A percentile compares a stretch with the other conserved stretches of the same genome.
Evolutionary conservation across 1,140 invertebrate genomes (phyloP).

Genomic region (Rhagoletis zephyria): DNA sequence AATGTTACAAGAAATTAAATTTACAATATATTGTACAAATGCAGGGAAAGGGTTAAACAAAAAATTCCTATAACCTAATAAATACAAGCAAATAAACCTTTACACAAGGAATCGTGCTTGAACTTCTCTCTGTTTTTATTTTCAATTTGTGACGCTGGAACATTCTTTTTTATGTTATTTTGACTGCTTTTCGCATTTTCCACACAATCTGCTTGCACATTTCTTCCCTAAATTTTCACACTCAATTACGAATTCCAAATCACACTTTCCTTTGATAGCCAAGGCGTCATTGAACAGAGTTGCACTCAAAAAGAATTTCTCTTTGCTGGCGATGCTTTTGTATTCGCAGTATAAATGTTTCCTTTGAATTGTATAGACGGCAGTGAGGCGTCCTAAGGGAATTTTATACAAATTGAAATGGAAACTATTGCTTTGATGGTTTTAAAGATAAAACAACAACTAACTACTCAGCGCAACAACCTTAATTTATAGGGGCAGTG

Average conservation of each 20-base stretch:
- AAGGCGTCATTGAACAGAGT: neutral
- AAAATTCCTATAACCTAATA: too few species aligned
- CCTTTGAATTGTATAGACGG: neutral
- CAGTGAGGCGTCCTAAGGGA: neutral
- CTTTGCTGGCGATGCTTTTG: neutral
- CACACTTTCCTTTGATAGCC: neutral
- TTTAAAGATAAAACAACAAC: too few species aligned
- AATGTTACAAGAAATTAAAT: too few species aligned
- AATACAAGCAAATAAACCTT: too few species aligned
- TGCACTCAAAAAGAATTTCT: neutral
- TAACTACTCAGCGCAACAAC: too few species aligned
- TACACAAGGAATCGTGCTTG: too few species aligned
- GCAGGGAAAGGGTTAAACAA: too few species aligned
- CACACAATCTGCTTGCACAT: neutral
- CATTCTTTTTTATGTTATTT: neutral
- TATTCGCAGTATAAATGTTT: neutral
- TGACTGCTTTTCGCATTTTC: neutral
- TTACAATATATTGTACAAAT: too few species aligned
- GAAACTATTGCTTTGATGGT: neutral
- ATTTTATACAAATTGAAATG: neutral
- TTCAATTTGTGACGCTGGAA: neutral
- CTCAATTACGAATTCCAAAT: slow-evolving; percentile 13
- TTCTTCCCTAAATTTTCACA: neutral
- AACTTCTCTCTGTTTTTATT: neutral
- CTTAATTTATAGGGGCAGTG: too few species aligned